Evolutionary conservation across 2,113 vertebrate species (phyloP).

Genomic region (Struthidea cinerea): DNA sequence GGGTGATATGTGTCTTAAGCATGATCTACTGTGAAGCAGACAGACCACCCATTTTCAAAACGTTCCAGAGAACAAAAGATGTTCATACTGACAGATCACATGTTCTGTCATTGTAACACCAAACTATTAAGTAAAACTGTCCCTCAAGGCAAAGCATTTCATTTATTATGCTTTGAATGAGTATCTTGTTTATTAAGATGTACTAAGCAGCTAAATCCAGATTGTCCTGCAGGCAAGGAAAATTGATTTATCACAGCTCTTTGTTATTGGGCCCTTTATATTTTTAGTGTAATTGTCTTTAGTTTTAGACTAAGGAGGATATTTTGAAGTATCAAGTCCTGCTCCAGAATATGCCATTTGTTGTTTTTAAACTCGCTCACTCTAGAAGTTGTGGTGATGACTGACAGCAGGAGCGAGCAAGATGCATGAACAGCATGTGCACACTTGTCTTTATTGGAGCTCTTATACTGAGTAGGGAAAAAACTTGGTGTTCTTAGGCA

Average conservation of each 20-base stretch:
- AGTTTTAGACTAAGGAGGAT: slow-evolving; percentile 30
- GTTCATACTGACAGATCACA: slow-evolving; percentile 32
- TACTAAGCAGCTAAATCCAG: slow-evolving; percentile 62
- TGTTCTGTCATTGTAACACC: slow-evolving; percentile 46
- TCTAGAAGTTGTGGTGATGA: not conserved
- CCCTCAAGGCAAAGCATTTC: slow-evolving; percentile 74
- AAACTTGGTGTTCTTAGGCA: not conserved
- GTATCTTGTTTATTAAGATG: slow-evolving; percentile 72
- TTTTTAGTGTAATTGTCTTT: slow-evolving; percentile 9
- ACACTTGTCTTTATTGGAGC: not conserved
- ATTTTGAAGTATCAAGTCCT: not conserved
- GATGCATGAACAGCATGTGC: not conserved
- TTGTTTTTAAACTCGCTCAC: not conserved
- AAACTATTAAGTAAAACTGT: slow-evolving; percentile 65
- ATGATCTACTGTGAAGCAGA: not conserved
- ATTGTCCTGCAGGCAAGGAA: slow-evolving; percentile 52
- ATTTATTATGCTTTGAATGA: slow-evolving; percentile 73
- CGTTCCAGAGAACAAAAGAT: slow-evolving; percentile 50
- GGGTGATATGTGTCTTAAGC: not conserved
- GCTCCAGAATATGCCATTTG: not conserved
- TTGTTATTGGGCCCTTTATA: not conserved
- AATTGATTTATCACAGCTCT: slow-evolving; percentile 59
- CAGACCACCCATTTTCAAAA: not conserved
- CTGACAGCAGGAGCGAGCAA: not conserved
- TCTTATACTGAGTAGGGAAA: not conserved